Base-by-base conservation (phyloP, 2,888 invertebrate species). In the Choristoneura rosaceana region DNA sequence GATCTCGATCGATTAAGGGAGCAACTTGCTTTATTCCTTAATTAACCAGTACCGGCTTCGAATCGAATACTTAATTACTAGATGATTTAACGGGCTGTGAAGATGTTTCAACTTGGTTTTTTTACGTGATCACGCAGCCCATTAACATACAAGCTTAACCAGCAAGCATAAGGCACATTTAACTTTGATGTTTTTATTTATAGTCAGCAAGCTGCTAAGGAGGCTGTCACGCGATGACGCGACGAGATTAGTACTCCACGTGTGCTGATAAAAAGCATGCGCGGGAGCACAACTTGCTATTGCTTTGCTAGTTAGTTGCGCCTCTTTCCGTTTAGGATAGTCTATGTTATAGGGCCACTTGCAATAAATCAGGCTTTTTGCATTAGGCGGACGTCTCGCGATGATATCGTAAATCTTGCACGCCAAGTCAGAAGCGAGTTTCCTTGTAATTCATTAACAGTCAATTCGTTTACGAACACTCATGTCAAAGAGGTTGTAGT, bases 201-300 rank as follows among this genome's bases (percentile, higher is more conserved):
- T 43, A 25, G 63, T 47, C 45, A 33, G n/a, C 14, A 33, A 33
- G 45, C n/a, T 17, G 14, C 34, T 70, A 7, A 15, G 50, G 14
- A 50, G 74, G 65, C 74, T 60, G 75, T 78, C 81, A 52, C 17
- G 55, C 55, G 3, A 12, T 55, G 25, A 82, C 81, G 81, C 81
- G 80, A 86, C 80, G 79, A 82, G 84, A 87, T 87, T 86, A 84
- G 78, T 80, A 78, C 76, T 84, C 83, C 87, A 88, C 89, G 88
- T 90, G 88, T 82, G 78, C 78, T 80, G 89, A 87, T 89, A 89
- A 89, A 84, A 55, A 12, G 10, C 17, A 55, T 17, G 2, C 17
- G 55, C 55, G 25, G 15, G 8, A 17, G 4, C 25, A 25, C 55
- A 17, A 25, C 17, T 55, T 55, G 25, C 17, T 25, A 55, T 12